Evolutionary conservation across 1,140 invertebrate genomes (phyloP).

Genomic region (Diplogasteroides magnus): DNA sequence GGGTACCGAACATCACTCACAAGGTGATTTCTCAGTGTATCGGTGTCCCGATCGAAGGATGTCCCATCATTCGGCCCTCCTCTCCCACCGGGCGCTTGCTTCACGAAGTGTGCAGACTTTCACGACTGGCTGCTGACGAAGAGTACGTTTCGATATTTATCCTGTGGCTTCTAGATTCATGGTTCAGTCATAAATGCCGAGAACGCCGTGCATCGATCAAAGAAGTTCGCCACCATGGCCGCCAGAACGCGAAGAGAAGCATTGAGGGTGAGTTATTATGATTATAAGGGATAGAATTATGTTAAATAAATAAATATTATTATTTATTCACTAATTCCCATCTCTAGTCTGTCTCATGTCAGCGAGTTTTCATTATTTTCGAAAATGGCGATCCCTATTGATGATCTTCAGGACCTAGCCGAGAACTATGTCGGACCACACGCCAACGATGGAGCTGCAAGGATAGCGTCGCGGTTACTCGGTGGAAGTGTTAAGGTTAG

Average conservation of each 20-base stretch:
- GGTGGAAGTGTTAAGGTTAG: slow-evolving; percentile 57
- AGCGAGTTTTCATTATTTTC: too few relatives aligned
- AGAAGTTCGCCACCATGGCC: slow-evolving; percentile 95
- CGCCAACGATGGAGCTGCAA: slow-evolving; percentile 50
- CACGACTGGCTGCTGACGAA: slow-evolving; percentile 88
- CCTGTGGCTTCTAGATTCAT: not conserved
- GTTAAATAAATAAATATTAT: too few relatives aligned
- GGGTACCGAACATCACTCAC: not conserved
- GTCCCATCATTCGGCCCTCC: slow-evolving; percentile 91
- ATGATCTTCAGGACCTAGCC: slow-evolving; percentile 68
- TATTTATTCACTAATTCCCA: too few relatives aligned
- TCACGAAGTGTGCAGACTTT: slow-evolving; percentile 80
- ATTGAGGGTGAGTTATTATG: slow-evolving; percentile 63
- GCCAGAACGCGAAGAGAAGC: slow-evolving; percentile 90
- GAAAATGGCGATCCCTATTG: too few relatives aligned
- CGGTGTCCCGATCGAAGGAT: slow-evolving; percentile 86
- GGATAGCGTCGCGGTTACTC: slow-evolving; percentile 49
- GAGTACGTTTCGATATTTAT: slow-evolving; percentile 58
- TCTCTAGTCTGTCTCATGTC: too few relatives aligned
- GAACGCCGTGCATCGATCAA: slow-evolving; percentile 87
- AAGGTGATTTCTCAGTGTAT: slow-evolving; percentile 64
- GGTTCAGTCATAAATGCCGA: slow-evolving; percentile 83
- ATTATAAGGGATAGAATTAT: not conserved
- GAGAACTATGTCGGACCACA: slow-evolving; percentile 67
- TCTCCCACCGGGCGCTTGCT: slow-evolving; percentile 74